Base-by-base conservation (phyloP, 1,140 invertebrate genomes). In the Ips nitidus region DNA sequence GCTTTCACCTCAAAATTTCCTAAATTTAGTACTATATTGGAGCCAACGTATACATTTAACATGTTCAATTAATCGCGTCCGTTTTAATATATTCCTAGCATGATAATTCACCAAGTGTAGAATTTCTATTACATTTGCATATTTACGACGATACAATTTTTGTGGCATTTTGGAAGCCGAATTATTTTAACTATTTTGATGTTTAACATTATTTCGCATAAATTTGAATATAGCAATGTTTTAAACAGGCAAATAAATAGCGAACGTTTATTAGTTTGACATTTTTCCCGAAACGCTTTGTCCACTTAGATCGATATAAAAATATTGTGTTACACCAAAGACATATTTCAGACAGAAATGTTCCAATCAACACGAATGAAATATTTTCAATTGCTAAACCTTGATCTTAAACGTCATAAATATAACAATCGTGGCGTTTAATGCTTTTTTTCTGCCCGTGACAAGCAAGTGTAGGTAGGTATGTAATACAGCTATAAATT, bases 361-460 rank as follows among this genome's bases (percentile, higher is more conserved):
- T 41, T 59, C 57, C 57, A 59, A 59, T 59, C 38, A 59, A 8
- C 39, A n/a, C 38, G 37, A 8, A n/a, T 6, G 8, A 37, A 50
- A 63, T 52, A 69, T 63, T 69, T 69, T 56, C 67, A 63, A 69
- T 57, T 64, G 59, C 59, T 4, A 69, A 60, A 63, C 67, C 67
- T 69, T 69, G 67, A 69, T 69, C 67, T 62, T 62, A 63, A 57
- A 69, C 59, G 52, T 56, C 67, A 69, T 69, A 69, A 69, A 69
- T 69, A 63, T 69, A 63, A 69, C 56, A 69, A 64, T 56, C 59
- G 59, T 69, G 59, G 59, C 56, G 59, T 62, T 64, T 69, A 63
- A 56, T 42, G 45, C 41, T 63, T 69, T 53, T 59, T 69, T 60
- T n/a, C 41, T 69, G 59, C 42, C 52, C 36, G 52, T 47, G 67